These are phyloP conservation scores for Chironomus striatipennis DNA, from an alignment of 1,140 invertebrate genomes.

Conservation along the genomic window DNA sequence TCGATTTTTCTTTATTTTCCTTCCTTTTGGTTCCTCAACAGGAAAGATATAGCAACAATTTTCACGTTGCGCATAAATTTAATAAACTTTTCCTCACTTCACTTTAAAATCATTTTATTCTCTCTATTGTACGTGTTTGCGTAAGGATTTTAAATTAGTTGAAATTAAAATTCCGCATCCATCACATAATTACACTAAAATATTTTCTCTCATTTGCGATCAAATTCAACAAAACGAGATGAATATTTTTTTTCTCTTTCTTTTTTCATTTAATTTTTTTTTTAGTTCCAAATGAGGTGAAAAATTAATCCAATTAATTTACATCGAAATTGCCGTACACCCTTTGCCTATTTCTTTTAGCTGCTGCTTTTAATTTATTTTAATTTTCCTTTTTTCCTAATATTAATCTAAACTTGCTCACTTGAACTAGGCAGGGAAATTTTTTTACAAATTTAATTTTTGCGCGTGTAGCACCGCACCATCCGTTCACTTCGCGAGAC, in stretches of 20 bases:
- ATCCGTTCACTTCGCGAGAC: slow-evolving; percentile 20
- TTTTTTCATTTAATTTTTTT: too few relatives aligned
- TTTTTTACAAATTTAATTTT: not conserved
- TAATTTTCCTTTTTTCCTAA: not conserved
- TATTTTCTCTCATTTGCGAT: too few relatives aligned
- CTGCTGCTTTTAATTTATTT: not conserved
- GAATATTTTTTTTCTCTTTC: too few relatives aligned
- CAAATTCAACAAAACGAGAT: too few relatives aligned
- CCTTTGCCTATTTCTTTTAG: not conserved
- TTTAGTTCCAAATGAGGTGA: not conserved
- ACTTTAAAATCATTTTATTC: not conserved
- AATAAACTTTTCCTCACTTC: not conserved
- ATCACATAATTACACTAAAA: not conserved
- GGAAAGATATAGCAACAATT: not conserved
- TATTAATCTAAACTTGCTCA: too few relatives aligned
- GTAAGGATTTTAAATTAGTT: not conserved
- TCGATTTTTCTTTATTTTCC: not conserved
- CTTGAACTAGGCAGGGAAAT: too few relatives aligned
- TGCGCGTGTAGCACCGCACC: not conserved
- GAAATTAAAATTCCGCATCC: not conserved
- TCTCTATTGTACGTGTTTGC: not conserved
- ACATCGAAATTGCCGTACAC: not conserved
- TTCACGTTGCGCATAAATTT: not conserved
- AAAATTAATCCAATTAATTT: not conserved
- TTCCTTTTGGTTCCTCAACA: not conserved